These are phyloP conservation scores for Cheilosia pagana DNA, from an alignment of 2,888 invertebrate species.

Conservation along the genomic window DNA sequence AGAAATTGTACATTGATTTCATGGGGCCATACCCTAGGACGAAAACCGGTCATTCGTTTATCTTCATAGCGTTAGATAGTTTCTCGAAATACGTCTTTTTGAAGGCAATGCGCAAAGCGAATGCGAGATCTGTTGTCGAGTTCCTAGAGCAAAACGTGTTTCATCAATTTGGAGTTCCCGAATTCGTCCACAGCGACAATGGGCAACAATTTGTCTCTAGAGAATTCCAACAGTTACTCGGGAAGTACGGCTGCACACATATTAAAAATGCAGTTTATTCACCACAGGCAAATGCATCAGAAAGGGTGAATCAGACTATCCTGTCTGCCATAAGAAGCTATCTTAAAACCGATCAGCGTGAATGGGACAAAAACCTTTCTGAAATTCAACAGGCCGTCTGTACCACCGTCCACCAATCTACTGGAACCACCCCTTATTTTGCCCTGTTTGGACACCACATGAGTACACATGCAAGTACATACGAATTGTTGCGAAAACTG, in stretches of 20 bases:
- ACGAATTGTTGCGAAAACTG: background rate
- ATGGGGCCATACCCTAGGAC: background rate
- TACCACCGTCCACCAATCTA: background rate
- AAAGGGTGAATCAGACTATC: constrained; percentile 7
- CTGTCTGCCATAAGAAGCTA: constrained; percentile 4
- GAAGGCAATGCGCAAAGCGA: background rate
- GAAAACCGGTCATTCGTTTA: background rate
- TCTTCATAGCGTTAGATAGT: background rate
- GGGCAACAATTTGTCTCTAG: too few species aligned
- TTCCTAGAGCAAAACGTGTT: constrained; percentile 4
- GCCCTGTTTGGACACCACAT: background rate
- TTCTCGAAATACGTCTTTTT: background rate
- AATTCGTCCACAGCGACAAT: too few species aligned
- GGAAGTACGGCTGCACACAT: background rate
- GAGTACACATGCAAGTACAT: background rate
- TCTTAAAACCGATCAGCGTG: background rate
- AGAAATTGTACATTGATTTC: background rate
- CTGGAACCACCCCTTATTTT: background rate
- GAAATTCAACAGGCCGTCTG: background rate
- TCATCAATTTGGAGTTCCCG: constrained; percentile 2
- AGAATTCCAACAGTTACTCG: background rate
- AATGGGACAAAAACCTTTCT: background rate
- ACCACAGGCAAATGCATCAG: constrained; percentile 10
- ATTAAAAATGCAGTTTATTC: constrained; percentile 13
- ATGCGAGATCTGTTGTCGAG: background rate